Percentiles rank a stretch among this genome's conserved stretches.
These are phyloP conservation scores for Proterorhinus semilunaris DNA, from an alignment of 2,113 vertebrate species.

Conservation along the genomic window DNA sequence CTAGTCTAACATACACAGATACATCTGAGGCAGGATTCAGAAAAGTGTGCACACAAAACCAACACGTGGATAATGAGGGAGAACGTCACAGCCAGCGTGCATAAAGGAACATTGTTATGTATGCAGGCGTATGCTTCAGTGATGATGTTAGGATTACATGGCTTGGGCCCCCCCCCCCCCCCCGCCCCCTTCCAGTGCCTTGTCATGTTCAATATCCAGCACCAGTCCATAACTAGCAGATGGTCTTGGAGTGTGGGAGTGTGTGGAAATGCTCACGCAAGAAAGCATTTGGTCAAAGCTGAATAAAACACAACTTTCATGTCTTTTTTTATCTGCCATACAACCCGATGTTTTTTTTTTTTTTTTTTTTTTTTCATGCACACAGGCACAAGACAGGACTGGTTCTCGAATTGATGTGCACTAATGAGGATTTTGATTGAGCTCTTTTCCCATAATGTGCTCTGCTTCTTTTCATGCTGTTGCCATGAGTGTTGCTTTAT, in stretches of 20 bases:
- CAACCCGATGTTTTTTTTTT: slow-evolving; percentile 22
- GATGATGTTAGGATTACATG: slow-evolving; percentile 40
- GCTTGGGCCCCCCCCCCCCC: slow-evolving; percentile 17
- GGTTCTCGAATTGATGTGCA: slow-evolving; percentile 26
- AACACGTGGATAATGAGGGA: slow-evolving; percentile 33
- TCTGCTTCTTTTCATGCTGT: slow-evolving; percentile 12
- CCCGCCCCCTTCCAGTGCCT: slow-evolving; percentile 20
- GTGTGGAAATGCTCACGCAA: slow-evolving; percentile 4
- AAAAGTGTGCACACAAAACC: slow-evolving; percentile 7
- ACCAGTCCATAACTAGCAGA: slow-evolving; percentile 26
- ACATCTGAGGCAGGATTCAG: slow-evolving; percentile 33
- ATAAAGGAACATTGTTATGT: slow-evolving; percentile 18
- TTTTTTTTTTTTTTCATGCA: slow-evolving; percentile 1
- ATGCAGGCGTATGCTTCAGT: slow-evolving; percentile 22
- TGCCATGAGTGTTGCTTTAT: slow-evolving; percentile 2
- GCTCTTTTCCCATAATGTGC: slow-evolving; percentile 21
- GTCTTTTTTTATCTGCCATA: slow-evolving; percentile 15
- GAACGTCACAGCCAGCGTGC: slow-evolving; percentile 2
- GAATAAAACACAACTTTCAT: slow-evolving; percentile 26
- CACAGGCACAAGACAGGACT: background rate
- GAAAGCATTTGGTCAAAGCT: slow-evolving; percentile 35
- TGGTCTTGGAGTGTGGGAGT: slow-evolving; percentile 21
- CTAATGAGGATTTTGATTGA: slow-evolving; percentile 30
- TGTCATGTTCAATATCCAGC: slow-evolving; percentile 37
- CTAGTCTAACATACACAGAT: slow-evolving; percentile 50